A percentile compares a stretch with the other conserved stretches of the same genome.
These are phyloP conservation scores for Montipora capitata DNA, from an alignment of 92 coral and sea anemone genomes.

Conservation along the genomic window DNA sequence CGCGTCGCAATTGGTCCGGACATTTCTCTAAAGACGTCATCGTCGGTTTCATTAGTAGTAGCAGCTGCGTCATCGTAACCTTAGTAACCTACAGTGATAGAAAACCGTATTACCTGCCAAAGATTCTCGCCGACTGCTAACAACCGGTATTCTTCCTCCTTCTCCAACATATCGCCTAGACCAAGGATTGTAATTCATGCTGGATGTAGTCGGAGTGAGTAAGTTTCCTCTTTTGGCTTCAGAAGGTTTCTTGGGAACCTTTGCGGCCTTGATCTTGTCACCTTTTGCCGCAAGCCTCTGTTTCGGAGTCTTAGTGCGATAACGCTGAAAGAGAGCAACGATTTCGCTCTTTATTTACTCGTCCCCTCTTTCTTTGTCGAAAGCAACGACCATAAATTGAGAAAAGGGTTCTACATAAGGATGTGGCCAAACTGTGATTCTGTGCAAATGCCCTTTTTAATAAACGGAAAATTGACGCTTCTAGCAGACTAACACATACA, in stretches of 20 bases:
- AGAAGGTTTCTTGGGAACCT: conserved; percentile 41
- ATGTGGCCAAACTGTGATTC: no score
- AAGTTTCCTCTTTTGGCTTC: conserved; percentile 70
- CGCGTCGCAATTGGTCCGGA: no score
- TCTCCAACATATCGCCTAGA: conserved; percentile 68
- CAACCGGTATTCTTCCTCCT: conserved; percentile 85
- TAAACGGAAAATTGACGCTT: no score
- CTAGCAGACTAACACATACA: no score
- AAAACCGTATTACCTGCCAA: conserved; percentile 60
- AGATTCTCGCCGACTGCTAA: conserved; percentile 87
- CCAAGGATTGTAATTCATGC: conserved; percentile 36
- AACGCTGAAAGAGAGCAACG: conserved; percentile 46
- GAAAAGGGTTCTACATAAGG: no score
- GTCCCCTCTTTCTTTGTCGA: no score
- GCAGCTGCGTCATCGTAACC: no score
- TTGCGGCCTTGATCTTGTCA: conserved; percentile 52
- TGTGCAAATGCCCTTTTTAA: no score
- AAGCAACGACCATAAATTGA: no score
- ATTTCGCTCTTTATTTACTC: background rate
- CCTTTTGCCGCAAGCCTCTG: conserved; percentile 64
- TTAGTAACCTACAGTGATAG: background rate
- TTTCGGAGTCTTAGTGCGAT: conserved; percentile 75
- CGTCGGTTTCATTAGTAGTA: no score
- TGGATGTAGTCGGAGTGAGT: conserved; percentile 68
- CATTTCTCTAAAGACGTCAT: no score